A percentile compares a stretch with the other conserved stretches of the same genome.
Evolutionary conservation across 2,888 invertebrate genomes (phyloP).

Genomic region (Synergus japonicus): DNA sequence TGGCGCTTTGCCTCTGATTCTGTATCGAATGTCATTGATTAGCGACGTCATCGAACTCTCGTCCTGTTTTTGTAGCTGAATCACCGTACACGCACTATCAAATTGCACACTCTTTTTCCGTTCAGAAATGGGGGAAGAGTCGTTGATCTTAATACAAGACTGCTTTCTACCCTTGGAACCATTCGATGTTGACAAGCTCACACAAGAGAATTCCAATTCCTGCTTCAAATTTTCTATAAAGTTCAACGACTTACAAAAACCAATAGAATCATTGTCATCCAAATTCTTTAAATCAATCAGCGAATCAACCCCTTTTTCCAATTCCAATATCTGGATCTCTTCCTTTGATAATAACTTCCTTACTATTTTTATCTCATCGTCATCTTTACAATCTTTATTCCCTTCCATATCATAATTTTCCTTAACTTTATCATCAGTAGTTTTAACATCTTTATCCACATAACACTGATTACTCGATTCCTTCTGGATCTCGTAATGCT

Average conservation of each 20-base stretch:
- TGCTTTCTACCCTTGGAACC: slow-evolving; percentile 48
- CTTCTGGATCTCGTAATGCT: slow-evolving; percentile 71
- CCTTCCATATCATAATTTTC: not conserved
- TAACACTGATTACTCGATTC: slow-evolving; percentile 62
- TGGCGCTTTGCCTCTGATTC: slow-evolving; percentile 60
- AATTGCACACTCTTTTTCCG: slow-evolving; percentile 70
- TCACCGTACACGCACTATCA: slow-evolving; percentile 59
- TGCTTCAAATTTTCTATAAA: not conserved
- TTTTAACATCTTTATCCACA: slow-evolving; percentile 61
- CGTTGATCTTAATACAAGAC: slow-evolving; percentile 59
- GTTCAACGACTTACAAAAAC: not conserved
- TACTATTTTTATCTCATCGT: not conserved
- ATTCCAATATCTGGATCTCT: not conserved
- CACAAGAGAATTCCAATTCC: not conserved
- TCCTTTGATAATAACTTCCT: slow-evolving; percentile 10
- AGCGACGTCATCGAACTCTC: slow-evolving; percentile 48
- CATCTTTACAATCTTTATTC: not conserved
- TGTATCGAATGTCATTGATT: slow-evolving; percentile 49
- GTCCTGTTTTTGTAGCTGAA: slow-evolving; percentile 51
- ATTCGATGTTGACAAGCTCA: not conserved
- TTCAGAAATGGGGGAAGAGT: slow-evolving; percentile 55
- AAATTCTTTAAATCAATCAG: slow-evolving; percentile 1
- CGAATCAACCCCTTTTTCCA: not conserved
- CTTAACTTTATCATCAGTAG: not conserved
- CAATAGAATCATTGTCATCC: not conserved